Base-by-base conservation (phyloP, 2,888 invertebrate genomes). In the Aleiodes testaceus region DNA sequence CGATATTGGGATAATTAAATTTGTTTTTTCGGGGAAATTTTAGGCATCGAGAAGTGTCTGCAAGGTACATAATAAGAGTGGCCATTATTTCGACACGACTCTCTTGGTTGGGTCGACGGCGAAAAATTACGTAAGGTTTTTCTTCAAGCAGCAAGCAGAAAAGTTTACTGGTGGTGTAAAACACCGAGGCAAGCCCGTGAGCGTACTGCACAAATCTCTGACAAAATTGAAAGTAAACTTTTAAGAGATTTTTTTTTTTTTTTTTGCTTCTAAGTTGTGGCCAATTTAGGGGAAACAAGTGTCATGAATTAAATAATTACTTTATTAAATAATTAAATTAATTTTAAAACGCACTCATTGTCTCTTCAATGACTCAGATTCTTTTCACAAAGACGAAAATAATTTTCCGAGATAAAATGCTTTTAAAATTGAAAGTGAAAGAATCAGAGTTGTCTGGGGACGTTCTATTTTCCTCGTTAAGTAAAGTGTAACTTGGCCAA, bases 221-320 rank as follows among this genome's bases (percentile, higher is more conserved):
- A 79, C 82, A 82, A 87, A 86, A 86, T 86, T 82, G 86, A 87
- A 87, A 86, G 85, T 86, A 84, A 83, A 81, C 81, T 78, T 26
- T 26, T 47, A n/a, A n/a, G n/a, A n/a, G n/a, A n/a, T n/a, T n/a
- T n/a, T n/a, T 50, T 74, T 45, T 76, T 69, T 77, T 75, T 73
- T 22, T 52, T 20, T 11, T 12, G n/a, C 11, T 0, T 20, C 20
- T 22, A 22, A 52, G 22, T 22, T 12, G 12, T 52, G 74, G 72
- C 74, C 73, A 73, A 73, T 59, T 55, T 12, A 45, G 14, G 12
- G n/a, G 45, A 66, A 52, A 36, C 36, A 6, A 36, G 36, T 36
- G 36, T 36, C 36, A 36, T n/a, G 36, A 11, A 6, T 9, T 36
- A 9, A 36, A 36, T 6, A 36, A 36, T 36, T 36, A 36, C 36